Conservation (phyloP, 1,140 invertebrate genomes). For the Drosophila miranda region DNA sequence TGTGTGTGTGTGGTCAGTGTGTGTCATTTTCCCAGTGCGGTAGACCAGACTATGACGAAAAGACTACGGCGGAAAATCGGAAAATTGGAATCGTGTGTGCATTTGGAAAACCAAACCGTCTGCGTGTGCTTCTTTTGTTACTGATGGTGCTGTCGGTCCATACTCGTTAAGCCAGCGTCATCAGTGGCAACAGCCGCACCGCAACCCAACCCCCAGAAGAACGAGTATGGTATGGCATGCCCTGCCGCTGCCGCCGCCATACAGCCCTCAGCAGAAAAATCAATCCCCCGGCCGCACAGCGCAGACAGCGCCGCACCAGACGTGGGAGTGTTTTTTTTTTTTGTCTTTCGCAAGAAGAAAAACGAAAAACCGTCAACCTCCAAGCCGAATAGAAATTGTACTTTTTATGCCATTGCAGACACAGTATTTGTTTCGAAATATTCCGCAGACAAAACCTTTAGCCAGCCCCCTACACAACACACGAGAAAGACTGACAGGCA, state of each 20-base stretch:
- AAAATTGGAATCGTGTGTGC: neutral
- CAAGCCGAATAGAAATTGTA: no score
- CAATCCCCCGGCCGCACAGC: constrained; percentile 41
- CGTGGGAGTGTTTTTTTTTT: constrained; percentile 31
- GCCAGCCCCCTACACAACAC: constrained; percentile 8
- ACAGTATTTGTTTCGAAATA: no score
- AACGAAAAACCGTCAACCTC: no score
- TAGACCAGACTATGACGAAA: constrained; percentile 42
- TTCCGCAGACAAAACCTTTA: no score
- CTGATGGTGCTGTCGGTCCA: constrained; percentile 31
- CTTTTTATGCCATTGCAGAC: no score
- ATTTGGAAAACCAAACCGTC: no score
- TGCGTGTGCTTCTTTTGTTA: constrained; percentile 8
- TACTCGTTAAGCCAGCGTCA: constrained; percentile 1
- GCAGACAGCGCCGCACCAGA: constrained; percentile 29
- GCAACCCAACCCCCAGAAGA: constrained; percentile 54
- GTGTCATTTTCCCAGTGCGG: constrained; percentile 50
- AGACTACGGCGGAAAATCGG: constrained; percentile 18
- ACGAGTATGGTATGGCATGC: constrained; percentile 7
- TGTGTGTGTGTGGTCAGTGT: constrained; percentile 66
- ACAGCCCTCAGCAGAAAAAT: constrained; percentile 50
- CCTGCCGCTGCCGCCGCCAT: no score
- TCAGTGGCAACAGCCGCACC: constrained; percentile 20
- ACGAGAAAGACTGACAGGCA: constrained; percentile 15
- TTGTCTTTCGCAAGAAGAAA: neutral